Conservation (phyloP, 2,113 vertebrate species). For the Monopterus albus region DNA sequence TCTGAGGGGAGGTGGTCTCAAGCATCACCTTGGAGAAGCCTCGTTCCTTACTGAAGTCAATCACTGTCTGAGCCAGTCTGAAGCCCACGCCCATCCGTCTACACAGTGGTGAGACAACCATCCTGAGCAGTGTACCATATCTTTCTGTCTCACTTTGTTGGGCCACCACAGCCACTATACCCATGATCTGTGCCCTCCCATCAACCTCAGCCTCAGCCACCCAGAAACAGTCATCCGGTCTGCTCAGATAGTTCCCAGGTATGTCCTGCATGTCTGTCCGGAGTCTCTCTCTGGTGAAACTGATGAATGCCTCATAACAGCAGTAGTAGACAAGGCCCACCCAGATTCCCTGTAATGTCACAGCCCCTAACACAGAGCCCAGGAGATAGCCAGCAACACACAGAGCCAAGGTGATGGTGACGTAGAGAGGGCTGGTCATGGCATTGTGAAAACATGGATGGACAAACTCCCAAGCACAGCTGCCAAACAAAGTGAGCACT, state of each 20-base stretch:
- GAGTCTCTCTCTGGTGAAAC: conserved; percentile 51
- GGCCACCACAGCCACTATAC: conserved; percentile 71
- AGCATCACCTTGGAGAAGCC: conserved; percentile 71
- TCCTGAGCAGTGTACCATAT: conserved; percentile 72
- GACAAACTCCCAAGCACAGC: conserved; percentile 67
- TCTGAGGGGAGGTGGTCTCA: conserved; percentile 69
- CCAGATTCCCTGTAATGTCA: conserved; percentile 62
- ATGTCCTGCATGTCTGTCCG: conserved; percentile 78
- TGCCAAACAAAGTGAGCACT: conserved; percentile 61
- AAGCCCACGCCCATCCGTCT: conserved; percentile 73
- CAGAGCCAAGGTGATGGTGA: conserved; percentile 59
- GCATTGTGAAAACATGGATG: conserved; percentile 66
- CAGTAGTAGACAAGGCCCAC: conserved; percentile 68
- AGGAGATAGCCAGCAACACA: conserved; percentile 51
- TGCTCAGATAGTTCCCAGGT: conserved; percentile 56
- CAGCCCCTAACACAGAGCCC: conserved; percentile 40
- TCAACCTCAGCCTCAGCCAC: conserved; percentile 72
- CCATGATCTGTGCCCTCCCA: conserved; percentile 60
- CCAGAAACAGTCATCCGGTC: conserved; percentile 76
- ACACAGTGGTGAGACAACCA: conserved; percentile 69
- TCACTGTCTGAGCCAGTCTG: conserved; percentile 56
- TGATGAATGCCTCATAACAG: conserved; percentile 53
- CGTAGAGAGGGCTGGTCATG: conserved; percentile 60
- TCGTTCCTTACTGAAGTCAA: conserved; percentile 72
- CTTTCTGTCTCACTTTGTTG: conserved; percentile 46